Percentiles rank a stretch among this genome's conserved stretches.
Conservation (phyloP, 2,888 invertebrate genomes). For the Nephrotoma flavescens region DNA sequence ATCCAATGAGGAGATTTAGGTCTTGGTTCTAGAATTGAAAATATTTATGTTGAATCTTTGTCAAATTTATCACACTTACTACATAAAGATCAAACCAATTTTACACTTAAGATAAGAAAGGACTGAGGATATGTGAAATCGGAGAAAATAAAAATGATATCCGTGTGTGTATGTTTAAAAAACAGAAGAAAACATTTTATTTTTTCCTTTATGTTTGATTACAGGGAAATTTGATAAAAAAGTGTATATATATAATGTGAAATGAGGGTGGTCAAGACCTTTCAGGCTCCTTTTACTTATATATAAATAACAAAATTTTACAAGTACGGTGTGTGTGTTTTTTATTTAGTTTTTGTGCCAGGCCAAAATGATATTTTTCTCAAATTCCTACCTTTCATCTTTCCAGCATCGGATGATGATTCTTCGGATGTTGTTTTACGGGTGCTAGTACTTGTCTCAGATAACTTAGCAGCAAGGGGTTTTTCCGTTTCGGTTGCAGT, state of each 20-base stretch:
- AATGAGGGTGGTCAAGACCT: background rate
- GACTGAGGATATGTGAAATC: background rate
- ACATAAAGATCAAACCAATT: background rate
- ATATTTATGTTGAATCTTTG: background rate
- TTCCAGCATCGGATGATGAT: conserved; percentile 24
- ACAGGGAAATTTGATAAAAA: background rate
- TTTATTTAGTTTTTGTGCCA: conserved; percentile 41
- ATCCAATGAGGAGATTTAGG: background rate
- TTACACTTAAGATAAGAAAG: background rate
- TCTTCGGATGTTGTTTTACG: conserved; percentile 17
- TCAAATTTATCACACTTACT: background rate
- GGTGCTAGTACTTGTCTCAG: conserved; percentile 8
- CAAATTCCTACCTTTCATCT: conserved; percentile 51
- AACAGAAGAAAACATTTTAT: background rate
- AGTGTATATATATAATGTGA: background rate
- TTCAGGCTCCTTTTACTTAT: background rate
- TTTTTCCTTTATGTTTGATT: background rate
- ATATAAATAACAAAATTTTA: background rate
- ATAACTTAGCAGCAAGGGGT: conserved; percentile 8
- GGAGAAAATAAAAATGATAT: background rate
- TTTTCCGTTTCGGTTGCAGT: conserved; percentile 11
- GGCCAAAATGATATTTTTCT: conserved; percentile 62
- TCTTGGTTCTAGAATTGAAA: background rate
- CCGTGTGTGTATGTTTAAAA: background rate
- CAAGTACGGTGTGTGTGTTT: background rate